A percentile compares a stretch with the other conserved stretches of the same genome.
Evolutionary conservation across 2,113 vertebrate species (phyloP).

Genomic region (Glaucidium brasilianum): DNA sequence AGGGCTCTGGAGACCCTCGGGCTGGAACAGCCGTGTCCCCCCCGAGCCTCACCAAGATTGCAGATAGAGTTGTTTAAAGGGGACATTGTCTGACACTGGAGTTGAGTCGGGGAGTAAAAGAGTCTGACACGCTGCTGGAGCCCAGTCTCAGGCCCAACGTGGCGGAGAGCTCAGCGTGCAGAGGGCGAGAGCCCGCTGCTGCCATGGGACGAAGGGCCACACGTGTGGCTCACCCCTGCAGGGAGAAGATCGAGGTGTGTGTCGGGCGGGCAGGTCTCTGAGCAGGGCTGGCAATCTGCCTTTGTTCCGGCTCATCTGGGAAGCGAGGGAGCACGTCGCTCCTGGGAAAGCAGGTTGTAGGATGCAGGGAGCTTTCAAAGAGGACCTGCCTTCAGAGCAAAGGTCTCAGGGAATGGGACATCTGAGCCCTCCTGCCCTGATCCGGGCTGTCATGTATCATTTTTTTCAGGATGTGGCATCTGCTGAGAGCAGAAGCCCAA

Average conservation of each 20-base stretch:
- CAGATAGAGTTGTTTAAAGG: background rate
- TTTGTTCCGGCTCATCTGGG: background rate
- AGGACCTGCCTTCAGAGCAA: background rate
- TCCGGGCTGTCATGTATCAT: rapidly evolving
- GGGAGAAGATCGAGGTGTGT: background rate
- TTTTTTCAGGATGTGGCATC: rapidly evolving
- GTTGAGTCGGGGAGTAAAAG: rapidly evolving
- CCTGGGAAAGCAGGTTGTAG: background rate
- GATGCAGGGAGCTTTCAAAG: background rate
- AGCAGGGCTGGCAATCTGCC: background rate
- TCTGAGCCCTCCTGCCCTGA: too few species aligned
- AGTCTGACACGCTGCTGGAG: rapidly evolving
- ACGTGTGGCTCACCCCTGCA: rapidly evolving
- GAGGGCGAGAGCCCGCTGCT: rapidly evolving
- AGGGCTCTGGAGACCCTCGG: background rate
- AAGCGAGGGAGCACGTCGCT: rapidly evolving
- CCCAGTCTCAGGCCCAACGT: rapidly evolving
- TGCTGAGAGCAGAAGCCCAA: rapidly evolving
- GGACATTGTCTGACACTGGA: rapidly evolving
- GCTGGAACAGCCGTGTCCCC: background rate
- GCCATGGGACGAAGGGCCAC: rapidly evolving
- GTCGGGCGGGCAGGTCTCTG: background rate
- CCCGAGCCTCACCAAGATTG: background rate
- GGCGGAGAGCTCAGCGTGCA: rapidly evolving
- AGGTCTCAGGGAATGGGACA: background rate